phyloP scores from a whole-genome alignment of 2,888 invertebrate species.

The Dicycla oo region DNA sequence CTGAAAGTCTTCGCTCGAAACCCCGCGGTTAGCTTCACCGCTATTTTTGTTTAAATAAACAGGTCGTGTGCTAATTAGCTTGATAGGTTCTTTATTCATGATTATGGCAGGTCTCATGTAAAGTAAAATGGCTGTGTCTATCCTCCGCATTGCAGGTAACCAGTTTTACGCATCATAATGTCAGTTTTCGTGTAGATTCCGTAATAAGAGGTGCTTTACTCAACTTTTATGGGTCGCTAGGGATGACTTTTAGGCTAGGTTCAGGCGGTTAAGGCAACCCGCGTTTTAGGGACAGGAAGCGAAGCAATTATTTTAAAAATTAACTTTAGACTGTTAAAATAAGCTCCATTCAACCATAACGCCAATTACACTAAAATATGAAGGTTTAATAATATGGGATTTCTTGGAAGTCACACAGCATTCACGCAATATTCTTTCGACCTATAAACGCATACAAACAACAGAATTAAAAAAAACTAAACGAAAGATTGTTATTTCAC shows the following conservation, averaged over 20 bases:
- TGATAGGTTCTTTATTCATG: constrained; percentile 51
- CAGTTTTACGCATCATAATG: constrained; percentile 21
- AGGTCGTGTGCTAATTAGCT: constrained; percentile 42
- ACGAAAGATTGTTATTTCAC: background rate
- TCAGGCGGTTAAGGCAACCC: background rate
- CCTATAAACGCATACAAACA: background rate
- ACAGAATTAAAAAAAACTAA: background rate
- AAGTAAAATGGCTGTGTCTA: constrained; percentile 20
- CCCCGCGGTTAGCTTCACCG: background rate
- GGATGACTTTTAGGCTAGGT: constrained; percentile 18
- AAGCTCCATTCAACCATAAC: accelerated
- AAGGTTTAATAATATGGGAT: background rate
- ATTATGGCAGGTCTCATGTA: constrained; percentile 23
- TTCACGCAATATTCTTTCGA: background rate
- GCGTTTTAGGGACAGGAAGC: background rate
- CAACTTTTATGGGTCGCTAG: constrained; percentile 34
- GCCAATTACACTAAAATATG: background rate
- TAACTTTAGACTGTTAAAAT: background rate
- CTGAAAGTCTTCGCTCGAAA: background rate
- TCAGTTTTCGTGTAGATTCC: constrained; percentile 13
- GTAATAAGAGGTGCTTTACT: constrained; percentile 29
- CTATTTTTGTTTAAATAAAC: constrained; percentile 40
- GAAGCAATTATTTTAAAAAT: background rate
- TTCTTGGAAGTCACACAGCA: background rate
- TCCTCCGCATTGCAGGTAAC: constrained; percentile 50